These are phyloP conservation scores for Drosophila limbata DNA, from an alignment of 2,888 invertebrate species.

Conservation along the genomic window DNA sequence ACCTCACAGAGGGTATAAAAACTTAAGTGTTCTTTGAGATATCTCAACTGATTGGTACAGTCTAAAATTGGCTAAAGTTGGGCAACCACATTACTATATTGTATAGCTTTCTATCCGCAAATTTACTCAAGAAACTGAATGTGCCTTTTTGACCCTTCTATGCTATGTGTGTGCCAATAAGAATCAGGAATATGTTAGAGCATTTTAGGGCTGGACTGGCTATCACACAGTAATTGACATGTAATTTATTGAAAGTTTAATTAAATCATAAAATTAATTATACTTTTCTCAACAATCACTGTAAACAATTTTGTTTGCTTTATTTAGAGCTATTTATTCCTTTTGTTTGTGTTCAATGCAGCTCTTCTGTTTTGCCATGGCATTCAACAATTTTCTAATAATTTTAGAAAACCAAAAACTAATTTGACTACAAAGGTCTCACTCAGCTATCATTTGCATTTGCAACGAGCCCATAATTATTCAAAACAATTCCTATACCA, in stretches of 20 bases:
- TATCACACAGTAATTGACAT: background rate
- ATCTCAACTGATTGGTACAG: too few relatives aligned
- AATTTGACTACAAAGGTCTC: conserved; percentile 33
- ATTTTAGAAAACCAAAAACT: conserved; percentile 45
- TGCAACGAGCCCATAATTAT: conserved; percentile 40
- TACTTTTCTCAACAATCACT: background rate
- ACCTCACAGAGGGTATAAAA: too few relatives aligned
- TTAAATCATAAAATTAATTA: background rate
- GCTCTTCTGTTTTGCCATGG: conserved; percentile 15
- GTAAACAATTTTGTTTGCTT: background rate
- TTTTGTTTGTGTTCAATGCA: conserved; percentile 23
- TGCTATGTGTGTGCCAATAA: background rate
- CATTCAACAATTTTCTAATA: conserved; percentile 38
- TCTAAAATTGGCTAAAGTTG: too few relatives aligned
- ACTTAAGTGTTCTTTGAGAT: too few relatives aligned
- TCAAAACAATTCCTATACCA: conserved; percentile 20
- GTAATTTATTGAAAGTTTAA: background rate
- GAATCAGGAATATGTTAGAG: too few relatives aligned
- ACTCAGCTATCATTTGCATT: conserved; percentile 18
- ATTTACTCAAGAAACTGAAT: background rate
- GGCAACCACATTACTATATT: too few relatives aligned
- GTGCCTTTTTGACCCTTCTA: background rate
- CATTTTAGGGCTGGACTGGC: background rate
- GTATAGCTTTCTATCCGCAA: too few relatives aligned
- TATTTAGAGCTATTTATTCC: conserved; percentile 5